Base-by-base conservation (phyloP, 2,113 vertebrate species). In the Alligator mississippiensis region DNA sequence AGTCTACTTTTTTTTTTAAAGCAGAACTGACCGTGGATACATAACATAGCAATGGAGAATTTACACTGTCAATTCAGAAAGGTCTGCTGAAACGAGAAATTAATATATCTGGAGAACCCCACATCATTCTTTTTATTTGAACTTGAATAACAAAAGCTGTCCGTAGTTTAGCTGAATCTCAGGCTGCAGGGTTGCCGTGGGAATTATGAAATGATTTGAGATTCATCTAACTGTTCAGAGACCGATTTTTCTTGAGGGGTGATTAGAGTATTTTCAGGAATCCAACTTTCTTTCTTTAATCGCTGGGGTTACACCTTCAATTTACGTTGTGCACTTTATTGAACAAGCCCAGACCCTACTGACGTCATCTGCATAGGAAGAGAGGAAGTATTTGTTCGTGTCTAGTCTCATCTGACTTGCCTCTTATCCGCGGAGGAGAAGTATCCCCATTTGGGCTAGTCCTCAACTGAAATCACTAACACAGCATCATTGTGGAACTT, bases 81-180 rank as follows among this genome's bases (percentile, higher is more conserved):
- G 59, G 84, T 28, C 84, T 92, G 0, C 0, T 62, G 80, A 22
- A 28, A 86, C 38, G 14, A 80, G 88, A 63, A 82, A 82, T 92
- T 3, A 92, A 90, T 84, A 18, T 76, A 88, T 63, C 64, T 77
- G 91, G 47, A 30, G 85, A 93, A 11, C 61, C 1, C 85, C 17
- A 15, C 82, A 63, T 54, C 3, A 72, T 91, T 95, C 83, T 30
- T 87, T 77, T 78, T 10, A 10, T 62, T 80, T 5, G 1, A 61
- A 81, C 30, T 55, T 54, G 1, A 6, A 11, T 3, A 10, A 28
- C 72, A 60, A 74, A 11, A 74, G 19, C 3, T 74, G 77, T 75
- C 22, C 13, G 87, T 91, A 55, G 84, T 84, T 89, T 92, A 94
- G 76, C 90, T 47, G n/a, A 64, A 47, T 3, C 88, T 92, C 92